Evolutionary conservation across 2,888 invertebrate species (phyloP), one percentile per base, ranked within the genome.

Genomic region (Thalpophila matura): DNA sequence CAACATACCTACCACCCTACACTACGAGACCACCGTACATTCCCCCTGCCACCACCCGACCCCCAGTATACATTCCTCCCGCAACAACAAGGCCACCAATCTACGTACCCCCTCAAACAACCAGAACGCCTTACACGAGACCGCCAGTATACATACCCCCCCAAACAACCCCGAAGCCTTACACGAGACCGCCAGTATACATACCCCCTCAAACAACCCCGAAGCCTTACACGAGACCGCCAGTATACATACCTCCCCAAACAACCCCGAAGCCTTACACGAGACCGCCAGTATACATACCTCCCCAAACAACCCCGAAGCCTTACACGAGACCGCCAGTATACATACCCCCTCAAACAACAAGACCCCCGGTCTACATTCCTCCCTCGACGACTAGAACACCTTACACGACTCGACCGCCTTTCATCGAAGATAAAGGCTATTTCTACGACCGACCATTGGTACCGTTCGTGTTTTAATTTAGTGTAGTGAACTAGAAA

Each of bases 371-470:
- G 12, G 37, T 71, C 2, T 79, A 79, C 45, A 62, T 66, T 43
- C 70, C 77, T 14, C 67, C 77, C 12, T 14, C 62, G 7, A 73
- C 72, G 10, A 61, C 67, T 1, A 84, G 87, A 26, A 79, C 81
- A 3, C 84, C 88, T 51, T 77, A 64, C 50, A 86, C 92, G 24
- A 91, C 91, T 2, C 85, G 93, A 76, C 89, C 91, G 1, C 90
- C 93, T 6, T 94, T 88, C 74, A 79, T 91, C 4, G 86, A 88
- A 59, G 87, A 93, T 58, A 81, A 94, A 68, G 95, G 92, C 1
- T 95, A 95, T 68, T 94, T 85, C 81, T 95, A 95, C 86, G 94
- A 95, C 61, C 87, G 87, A 80, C 95, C 95, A 7, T 70, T 79
- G 49, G 92, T 95, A 79, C 92, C 94, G 29, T 95, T 95, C 72